Base-by-base conservation (phyloP, 92 coral and sea anemone species). In the Muricea muricata region DNA sequence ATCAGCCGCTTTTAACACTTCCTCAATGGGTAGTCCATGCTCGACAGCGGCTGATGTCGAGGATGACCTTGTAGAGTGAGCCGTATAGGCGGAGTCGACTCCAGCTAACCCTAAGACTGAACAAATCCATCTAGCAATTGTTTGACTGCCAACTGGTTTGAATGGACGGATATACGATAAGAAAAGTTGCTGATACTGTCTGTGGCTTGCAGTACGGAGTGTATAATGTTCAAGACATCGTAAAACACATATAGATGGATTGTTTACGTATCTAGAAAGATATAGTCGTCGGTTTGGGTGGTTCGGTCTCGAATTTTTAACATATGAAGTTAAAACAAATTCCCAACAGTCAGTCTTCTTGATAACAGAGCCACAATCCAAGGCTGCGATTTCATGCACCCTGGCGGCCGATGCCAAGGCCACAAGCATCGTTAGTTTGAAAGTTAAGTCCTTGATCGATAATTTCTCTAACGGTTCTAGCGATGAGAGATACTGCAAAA, bases 311-410 rank as follows among this genome's bases (percentile, higher is more conserved):
- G n/a, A n/a, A n/a, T n/a, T n/a, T n/a, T n/a, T n/a, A n/a, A n/a
- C n/a, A n/a, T n/a, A n/a, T 47, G n/a, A n/a, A n/a, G n/a, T n/a
- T n/a, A n/a, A n/a, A n/a, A n/a, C n/a, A n/a, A n/a, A n/a, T n/a
- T n/a, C 60, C 32, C 81, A 68, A 32, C 57, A 35, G 57, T 69
- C 66, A 28, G 1, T 20, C 17, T 82, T 82, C 82, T 42, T 82
- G 15, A 42, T 2, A 55, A 74, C 31, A 56, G 20, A 65, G 41
- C 75, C 57, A n/a, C n/a, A n/a, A n/a, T n/a, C n/a, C n/a, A n/a
- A n/a, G n/a, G n/a, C n/a, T n/a, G n/a, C n/a, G n/a, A n/a, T n/a
- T n/a, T n/a, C n/a, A n/a, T n/a, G n/a, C n/a, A n/a, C n/a, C n/a
- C n/a, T n/a, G n/a, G n/a, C n/a, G n/a, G n/a, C n/a, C n/a, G n/a